Evolutionary conservation across 2,888 invertebrate genomes (phyloP).

Genomic region (Brachyptera risi): DNA sequence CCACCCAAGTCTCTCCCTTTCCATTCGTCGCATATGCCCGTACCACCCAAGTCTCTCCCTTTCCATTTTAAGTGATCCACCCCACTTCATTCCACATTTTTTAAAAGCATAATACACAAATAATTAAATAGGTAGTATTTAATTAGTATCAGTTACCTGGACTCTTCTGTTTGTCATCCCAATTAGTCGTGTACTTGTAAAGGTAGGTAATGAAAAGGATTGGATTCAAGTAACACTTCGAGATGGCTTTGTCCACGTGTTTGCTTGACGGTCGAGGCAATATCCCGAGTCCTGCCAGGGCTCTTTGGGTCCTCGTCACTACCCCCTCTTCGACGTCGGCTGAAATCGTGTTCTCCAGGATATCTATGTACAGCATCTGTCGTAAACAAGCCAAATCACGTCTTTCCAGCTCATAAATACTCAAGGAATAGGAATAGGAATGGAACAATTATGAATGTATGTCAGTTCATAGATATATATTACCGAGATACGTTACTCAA

Average conservation of each 20-base stretch:
- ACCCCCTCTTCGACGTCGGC: slow-evolving; percentile 1
- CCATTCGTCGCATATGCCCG: too few species aligned
- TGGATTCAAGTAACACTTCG: neutral
- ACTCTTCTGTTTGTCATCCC: too few species aligned
- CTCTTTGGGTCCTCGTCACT: neutral
- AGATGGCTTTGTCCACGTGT: neutral
- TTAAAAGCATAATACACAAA: too few species aligned
- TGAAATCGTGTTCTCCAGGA: neutral
- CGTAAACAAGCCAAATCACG: neutral
- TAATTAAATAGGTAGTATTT: too few species aligned
- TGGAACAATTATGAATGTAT: too few species aligned
- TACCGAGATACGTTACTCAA: too few species aligned
- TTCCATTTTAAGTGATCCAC: too few species aligned
- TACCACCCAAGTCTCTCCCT: too few species aligned
- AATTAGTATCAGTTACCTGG: too few species aligned
- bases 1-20: too few species aligned
- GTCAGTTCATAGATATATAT: too few species aligned
- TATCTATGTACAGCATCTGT: neutral
- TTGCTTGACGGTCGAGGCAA: neutral
- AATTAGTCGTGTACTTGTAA: neutral
- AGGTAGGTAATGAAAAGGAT: slow-evolving; percentile 3
- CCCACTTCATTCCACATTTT: too few species aligned
- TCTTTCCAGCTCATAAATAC: neutral
- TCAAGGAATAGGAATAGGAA: neutral
- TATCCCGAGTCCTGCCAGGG: neutral